These are phyloP conservation scores for Lypha dubia DNA, from an alignment of 2,888 invertebrate genomes.

Conservation along the genomic window DNA sequence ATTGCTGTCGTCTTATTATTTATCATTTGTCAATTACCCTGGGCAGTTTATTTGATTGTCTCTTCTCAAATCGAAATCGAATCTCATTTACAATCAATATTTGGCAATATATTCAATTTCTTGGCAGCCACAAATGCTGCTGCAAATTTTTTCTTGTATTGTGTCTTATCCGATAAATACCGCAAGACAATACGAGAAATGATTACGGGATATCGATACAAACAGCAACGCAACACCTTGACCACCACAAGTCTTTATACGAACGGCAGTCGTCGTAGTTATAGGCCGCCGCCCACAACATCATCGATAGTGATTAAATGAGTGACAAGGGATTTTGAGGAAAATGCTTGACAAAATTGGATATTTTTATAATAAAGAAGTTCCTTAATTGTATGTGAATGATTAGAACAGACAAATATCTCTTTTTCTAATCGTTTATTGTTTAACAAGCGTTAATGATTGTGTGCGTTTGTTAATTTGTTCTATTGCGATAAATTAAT, in stretches of 20 bases:
- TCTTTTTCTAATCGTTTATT: background rate
- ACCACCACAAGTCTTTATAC: constrained; percentile 79
- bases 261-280: constrained; percentile 77
- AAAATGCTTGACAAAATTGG: constrained; percentile 48
- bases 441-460: background rate
- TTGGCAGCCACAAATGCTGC: constrained; percentile 89
- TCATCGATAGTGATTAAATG: constrained; percentile 65
- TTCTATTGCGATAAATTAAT: background rate
- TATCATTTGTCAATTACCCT: constrained; percentile 89
- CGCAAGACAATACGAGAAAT: constrained; percentile 85
- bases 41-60: constrained; percentile 85
- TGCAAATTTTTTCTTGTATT: constrained; percentile 90
- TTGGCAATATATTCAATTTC: constrained; percentile 90
- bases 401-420: background rate
- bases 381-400: constrained; percentile 10
- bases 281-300: constrained; percentile 65
- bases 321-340: constrained; percentile 26
- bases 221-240: constrained; percentile 76
- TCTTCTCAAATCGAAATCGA: constrained; percentile 73
- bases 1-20: constrained; percentile 91
- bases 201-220: constrained; percentile 80
- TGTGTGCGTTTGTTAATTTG: background rate
- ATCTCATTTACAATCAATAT: constrained; percentile 80
- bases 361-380: constrained; percentile 38
- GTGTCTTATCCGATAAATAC: constrained; percentile 90